A percentile compares a stretch with the other conserved stretches of the same genome.
Evolutionary conservation across 2,797 vertebrate species (phyloP).

Genomic region (Lepilemur ruficaudatus): DNA sequence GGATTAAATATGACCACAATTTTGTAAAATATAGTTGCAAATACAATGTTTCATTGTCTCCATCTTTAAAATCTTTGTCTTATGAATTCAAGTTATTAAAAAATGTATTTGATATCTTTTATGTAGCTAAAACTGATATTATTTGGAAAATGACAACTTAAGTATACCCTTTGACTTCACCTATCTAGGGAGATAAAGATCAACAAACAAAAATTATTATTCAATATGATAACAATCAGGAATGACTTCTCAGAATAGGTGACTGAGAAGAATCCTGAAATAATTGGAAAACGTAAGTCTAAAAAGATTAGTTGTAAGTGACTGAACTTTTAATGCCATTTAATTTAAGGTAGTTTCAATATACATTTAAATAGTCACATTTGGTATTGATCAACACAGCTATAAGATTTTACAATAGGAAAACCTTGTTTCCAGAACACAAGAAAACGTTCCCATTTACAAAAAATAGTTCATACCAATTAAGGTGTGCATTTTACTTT

Average conservation of each 20-base stretch:
- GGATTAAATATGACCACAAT: neutral
- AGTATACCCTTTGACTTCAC: neutral
- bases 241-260: neutral
- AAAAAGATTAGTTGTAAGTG: too few relatives aligned
- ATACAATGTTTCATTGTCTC: neutral
- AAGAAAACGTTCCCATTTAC: neutral
- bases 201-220: neutral
- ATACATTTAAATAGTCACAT: neutral
- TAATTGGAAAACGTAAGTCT: neutral
- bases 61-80: neutral
- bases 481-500: neutral
- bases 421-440: neutral
- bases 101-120: neutral
- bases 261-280: neutral
- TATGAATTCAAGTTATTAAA: neutral
- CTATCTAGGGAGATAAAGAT: neutral
- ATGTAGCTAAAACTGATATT: neutral
- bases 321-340: neutral
- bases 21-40: neutral
- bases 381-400: neutral
- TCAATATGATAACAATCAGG: neutral
- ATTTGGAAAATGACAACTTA: neutral
- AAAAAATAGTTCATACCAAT: neutral
- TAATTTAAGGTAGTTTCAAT: conserved; percentile 20
- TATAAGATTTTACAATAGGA: neutral